Base-by-base conservation (phyloP, 2,888 invertebrate species). In the Antheraea assamensis region DNA sequence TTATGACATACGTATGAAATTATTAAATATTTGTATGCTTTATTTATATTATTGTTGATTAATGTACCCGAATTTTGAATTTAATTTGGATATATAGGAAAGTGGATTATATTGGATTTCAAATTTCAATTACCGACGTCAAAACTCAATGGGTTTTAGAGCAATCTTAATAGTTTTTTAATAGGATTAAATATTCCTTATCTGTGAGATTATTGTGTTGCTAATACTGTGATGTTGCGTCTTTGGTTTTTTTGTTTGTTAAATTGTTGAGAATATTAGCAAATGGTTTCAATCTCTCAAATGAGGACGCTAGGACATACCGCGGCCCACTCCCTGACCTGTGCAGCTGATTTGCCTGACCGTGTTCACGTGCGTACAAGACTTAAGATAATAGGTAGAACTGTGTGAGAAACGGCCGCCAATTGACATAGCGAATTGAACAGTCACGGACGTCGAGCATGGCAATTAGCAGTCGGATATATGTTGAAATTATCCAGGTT, bases 381-480 rank as follows among this genome's bases (percentile, higher is more conserved):
- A n/a, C 52, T 52, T 19, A 5, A 52, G 52, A 52, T 52, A 52
- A 52, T 21, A 58, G 24, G 24, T 58, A 58, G n/a, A 21, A 24
- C 55, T 58, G 55, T 2, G 21, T n/a, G n/a, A 61, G 13, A 3
- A 30, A 30, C 24, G 58, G 30, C 61, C 30, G 27, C 61, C 30
- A 64, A 64, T 64, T 64, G 30, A 30, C 61, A 64, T 64, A 58
- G 24, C 61, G 61, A 64, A 64, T 64, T 64, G 61, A 64, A 64
- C 61, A 64, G 61, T 64, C 61, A 64, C 30, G 61, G 27, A 30
- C 61, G 10, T 24, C 55, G 24, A 58, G 15, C 61, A 64, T 5
- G 13, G 58, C 58, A 58, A 64, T 64, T 64, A 64, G 61, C 61
- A 30, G 61, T 64, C 30, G 15, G 30, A 64, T 64, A 30, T 30